Evolutionary conservation across 92 coral and sea anemone genomes (phyloP), one percentile per base, ranked within the genome.

Genomic region (Siderastrea siderea): DNA sequence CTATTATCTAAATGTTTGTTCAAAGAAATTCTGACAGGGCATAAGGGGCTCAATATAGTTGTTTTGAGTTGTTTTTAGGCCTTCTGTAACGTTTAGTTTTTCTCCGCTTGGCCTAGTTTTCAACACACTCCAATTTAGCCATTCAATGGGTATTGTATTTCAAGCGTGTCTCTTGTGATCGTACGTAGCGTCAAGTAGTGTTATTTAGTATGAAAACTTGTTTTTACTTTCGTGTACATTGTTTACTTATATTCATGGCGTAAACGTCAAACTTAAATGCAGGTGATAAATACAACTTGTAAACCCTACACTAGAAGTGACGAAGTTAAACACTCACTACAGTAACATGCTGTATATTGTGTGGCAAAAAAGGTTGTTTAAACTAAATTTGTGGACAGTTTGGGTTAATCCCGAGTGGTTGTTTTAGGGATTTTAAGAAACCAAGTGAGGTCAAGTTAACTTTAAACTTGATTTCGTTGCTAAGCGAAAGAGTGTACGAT

Each of bases 191-290:
- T 44, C 9, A 57, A 59, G 60, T 64, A 49, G 82, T 47, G 57
- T 45, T 60, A 78, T 61, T 61, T 64, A 49, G 73, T 48, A 61
- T 79, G 72, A 50, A 50, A 26, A 9, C 62, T 45, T 50, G 60
- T 17, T 79, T 62, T 61, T 49, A 79, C 72, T 79, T 47, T 13
- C 59, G 15, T 79, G 48, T 79, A 64, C 50, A 64, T 49, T 79
- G 38, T n/a, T 64, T 50, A 14, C 68, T 17, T 17, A 15, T 7
- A 1, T 11, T 15, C 51, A 43, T 58, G 11, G 8, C 4, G 12
- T 53, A 53, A 52, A 55, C 44, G 44, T 73, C 9, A 51, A 73
- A 51, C 48, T 53, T 17, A 45, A 53, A 65, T 19, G 17, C 8
- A 19, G 17, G 2, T 19, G 4, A 61, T 26, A 26, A 26, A 26